Evolutionary conservation across 2,888 invertebrate genomes (phyloP).

Genomic region (Opisthograptis luteolata): DNA sequence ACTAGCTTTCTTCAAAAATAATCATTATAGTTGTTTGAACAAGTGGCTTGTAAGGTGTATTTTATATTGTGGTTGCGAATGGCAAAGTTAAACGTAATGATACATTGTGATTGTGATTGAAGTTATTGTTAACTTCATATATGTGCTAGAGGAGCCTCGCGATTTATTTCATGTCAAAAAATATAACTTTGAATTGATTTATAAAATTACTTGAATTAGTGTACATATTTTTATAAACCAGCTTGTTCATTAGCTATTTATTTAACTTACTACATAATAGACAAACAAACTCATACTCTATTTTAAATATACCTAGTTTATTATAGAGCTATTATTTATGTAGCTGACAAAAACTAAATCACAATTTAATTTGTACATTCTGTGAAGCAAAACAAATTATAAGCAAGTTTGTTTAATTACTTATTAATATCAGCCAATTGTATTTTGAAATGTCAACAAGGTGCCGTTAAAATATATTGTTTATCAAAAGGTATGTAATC

Average conservation of each 20-base stretch:
- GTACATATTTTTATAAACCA: too few species aligned
- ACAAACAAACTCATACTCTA: too few species aligned
- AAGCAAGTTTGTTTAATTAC: neutral
- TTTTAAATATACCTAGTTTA: too few species aligned
- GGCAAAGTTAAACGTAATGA: neutral
- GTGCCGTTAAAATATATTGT: constrained; percentile 3
- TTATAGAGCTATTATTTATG: too few species aligned
- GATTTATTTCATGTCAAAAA: too few species aligned
- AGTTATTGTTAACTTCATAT: constrained; percentile 6
- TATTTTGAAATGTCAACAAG: neutral
- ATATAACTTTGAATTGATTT: too few species aligned
- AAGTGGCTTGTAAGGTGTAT: neutral
- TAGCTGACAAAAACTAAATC: too few species aligned
- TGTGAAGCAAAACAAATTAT: neutral
- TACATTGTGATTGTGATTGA: constrained; percentile 4
- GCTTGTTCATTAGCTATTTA: too few species aligned
- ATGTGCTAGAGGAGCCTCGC: too few species aligned
- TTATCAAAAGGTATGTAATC: constrained; percentile 3
- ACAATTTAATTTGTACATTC: too few species aligned
- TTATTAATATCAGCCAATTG: neutral
- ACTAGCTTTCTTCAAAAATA: neutral
- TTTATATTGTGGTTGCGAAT: constrained; percentile 1
- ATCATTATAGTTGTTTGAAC: constrained; percentile 2
- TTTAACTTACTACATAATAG: too few species aligned
- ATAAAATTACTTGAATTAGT: too few species aligned